Evolutionary conservation across 2,888 invertebrate genomes (phyloP).

Genomic region (Dynastes tityus): DNA sequence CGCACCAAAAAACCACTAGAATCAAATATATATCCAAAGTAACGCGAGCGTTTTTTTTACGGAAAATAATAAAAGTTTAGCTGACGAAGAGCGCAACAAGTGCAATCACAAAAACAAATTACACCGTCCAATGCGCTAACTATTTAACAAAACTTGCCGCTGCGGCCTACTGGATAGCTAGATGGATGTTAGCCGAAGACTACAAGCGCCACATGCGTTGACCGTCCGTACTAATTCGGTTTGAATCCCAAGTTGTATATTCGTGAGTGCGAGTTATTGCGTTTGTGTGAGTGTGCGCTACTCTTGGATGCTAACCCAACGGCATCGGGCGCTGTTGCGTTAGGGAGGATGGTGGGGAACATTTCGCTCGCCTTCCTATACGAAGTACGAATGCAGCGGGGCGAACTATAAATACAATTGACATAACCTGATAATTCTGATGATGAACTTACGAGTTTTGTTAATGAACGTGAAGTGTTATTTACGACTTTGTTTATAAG

Average conservation of each 20-base stretch:
- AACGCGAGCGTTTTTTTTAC: not conserved
- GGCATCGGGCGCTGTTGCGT: conserved; percentile 1
- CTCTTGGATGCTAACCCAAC: conserved; percentile 29
- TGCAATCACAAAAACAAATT: conserved; percentile 43
- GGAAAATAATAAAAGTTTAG: conserved; percentile 6
- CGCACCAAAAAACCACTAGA: conserved; percentile 14
- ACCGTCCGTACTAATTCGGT: conserved; percentile 38
- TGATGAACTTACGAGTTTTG: conserved; percentile 28
- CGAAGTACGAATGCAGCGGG: not conserved
- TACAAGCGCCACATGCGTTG: conserved; percentile 38
- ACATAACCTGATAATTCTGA: conserved; percentile 37
- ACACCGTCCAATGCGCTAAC: conserved; percentile 37
- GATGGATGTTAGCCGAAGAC: conserved; percentile 37
- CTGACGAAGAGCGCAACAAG: conserved; percentile 33
- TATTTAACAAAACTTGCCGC: conserved; percentile 44
- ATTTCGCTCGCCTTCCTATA: not conserved
- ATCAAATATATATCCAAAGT: conserved; percentile 9
- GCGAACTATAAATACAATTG: conserved; percentile 39
- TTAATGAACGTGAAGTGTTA: conserved; percentile 33
- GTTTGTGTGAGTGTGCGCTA: conserved; percentile 1
- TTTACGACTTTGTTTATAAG: conserved; percentile 38
- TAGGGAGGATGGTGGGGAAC: conserved; percentile 22
- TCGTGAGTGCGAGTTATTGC: not conserved
- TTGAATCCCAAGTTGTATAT: conserved; percentile 33
- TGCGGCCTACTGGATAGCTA: conserved; percentile 23